phyloP scores from a whole-genome alignment of 2,888 invertebrate species.

The Nesidiocoris tenuis region DNA sequence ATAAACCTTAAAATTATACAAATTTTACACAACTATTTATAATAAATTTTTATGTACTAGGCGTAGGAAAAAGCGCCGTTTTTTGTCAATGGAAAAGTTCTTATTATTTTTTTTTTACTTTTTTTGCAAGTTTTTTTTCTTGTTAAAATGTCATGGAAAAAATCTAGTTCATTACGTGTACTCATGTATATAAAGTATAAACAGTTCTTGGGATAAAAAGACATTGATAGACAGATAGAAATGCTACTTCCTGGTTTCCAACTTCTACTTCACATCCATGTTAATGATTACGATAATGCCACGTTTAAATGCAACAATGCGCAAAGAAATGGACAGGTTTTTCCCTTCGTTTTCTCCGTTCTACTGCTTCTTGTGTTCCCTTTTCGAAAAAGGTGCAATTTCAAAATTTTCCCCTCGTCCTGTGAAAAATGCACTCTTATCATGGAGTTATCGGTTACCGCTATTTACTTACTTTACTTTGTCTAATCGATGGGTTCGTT shows the following conservation, averaged over 20 bases:
- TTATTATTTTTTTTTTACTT: background rate
- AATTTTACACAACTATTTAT: conserved; percentile 44
- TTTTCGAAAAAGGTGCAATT: no score
- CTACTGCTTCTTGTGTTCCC: no score
- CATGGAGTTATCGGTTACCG: conserved; percentile 7
- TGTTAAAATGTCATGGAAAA: conserved; percentile 31
- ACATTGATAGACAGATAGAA: conserved; percentile 42
- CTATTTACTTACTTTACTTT: conserved; percentile 14
- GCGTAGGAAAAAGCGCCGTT: conserved; percentile 42
- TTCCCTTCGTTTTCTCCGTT: conserved; percentile 12
- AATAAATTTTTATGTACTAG: conserved; percentile 42
- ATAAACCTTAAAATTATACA: conserved; percentile 44
- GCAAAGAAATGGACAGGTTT: conserved; percentile 34
- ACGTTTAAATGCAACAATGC: conserved; percentile 35
- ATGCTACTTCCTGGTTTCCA: conserved; percentile 22
- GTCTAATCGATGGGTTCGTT: conserved; percentile 22
- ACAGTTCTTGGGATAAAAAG: conserved; percentile 39
- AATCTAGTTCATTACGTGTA: conserved; percentile 30
- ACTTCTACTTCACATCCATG: conserved; percentile 16
- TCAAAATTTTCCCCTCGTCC: background rate
- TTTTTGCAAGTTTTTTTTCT: conserved; percentile 14
- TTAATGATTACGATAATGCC: conserved; percentile 33
- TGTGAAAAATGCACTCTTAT: conserved; percentile 13
- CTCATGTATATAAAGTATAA: conserved; percentile 35
- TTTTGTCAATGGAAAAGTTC: conserved; percentile 21